Evolutionary conservation across 2,113 vertebrate genomes (phyloP), one percentile per base, ranked within the genome.

Genomic region (Cinclus cinclus): DNA sequence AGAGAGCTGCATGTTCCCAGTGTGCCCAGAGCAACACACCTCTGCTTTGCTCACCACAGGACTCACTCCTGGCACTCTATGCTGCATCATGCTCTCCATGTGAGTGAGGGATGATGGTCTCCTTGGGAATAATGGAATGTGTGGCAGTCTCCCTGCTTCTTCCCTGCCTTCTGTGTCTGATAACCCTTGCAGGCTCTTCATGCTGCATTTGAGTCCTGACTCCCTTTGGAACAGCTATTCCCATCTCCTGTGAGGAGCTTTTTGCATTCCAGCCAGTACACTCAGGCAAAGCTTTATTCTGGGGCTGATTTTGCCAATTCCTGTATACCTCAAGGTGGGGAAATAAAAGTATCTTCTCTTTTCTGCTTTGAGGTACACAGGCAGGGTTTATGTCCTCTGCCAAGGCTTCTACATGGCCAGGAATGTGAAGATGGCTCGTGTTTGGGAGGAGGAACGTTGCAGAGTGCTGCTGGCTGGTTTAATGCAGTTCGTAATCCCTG

Each of bases 361-460:
- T 84, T 13, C 50, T 55, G 20, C 33, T 15, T 47, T 13, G 15
- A 37, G 60, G n/a, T 30, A 17, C 27, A 19, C 7, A 16, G 22
- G 22, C 31, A 31, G 35, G 47, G 58, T 60, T 71, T 47, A 22
- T 59, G 56, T 75, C 42, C 16, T 4, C n/a, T 63, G 69, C 14
- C 23, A 37, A 11, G 22, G 31, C 49, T 69, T 55, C 18, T 41
- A 39, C 18, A 5, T 8, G 64, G 74, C 50, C 1, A 2, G 7
- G 22, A 37, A 20, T 10, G 23, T 62, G 62, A n/a, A 46, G 19
- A 11, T 31, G 0, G 10, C 23, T 55, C 1, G 1, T 42, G 17
- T 30, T 47, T 27, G 31, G 31, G 62, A 68, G 23, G 5, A 65
- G 24, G 33, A 82, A 47, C 0, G 0, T 28, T 55, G 49, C 37